Evolutionary conservation across 2,113 vertebrate species (phyloP).

Genomic region (Oophaga pumilio): DNA sequence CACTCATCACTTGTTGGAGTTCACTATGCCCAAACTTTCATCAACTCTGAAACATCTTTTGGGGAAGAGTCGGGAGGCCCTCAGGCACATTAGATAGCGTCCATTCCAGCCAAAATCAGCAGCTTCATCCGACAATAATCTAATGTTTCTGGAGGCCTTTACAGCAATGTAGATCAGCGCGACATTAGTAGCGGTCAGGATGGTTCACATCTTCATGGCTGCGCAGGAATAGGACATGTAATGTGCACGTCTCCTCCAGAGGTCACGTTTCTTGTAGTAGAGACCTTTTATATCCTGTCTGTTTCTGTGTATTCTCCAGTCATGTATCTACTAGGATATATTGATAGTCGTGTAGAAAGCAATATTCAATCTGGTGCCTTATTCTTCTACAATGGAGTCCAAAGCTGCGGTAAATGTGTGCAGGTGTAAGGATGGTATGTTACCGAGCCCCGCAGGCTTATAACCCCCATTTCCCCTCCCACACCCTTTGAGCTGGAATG

Average conservation of each 20-base stretch:
- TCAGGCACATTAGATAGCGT: too few relatives aligned
- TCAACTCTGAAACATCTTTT: too few relatives aligned
- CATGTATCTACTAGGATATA: not conserved
- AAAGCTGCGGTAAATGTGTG: not conserved
- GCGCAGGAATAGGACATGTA: not conserved
- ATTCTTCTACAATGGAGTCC: not conserved
- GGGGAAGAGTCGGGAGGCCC: too few relatives aligned
- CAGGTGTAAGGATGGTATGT: constrained; percentile 23
- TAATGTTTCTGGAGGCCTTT: not conserved
- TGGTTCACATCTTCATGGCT: not conserved
- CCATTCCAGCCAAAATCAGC: too few relatives aligned
- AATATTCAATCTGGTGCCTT: not conserved
- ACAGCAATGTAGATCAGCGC: not conserved
- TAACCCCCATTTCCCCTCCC: constrained; percentile 7
- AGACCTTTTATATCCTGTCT: not conserved
- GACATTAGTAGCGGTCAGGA: not conserved
- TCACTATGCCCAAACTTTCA: too few relatives aligned
- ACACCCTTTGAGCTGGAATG: constrained; percentile 77
- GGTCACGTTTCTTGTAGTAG: not conserved
- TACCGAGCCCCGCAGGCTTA: not conserved
- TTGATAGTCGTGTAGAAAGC: not conserved
- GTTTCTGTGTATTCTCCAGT: too few relatives aligned
- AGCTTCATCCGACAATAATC: too few relatives aligned
- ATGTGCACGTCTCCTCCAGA: not conserved
- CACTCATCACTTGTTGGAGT: too few relatives aligned